Evolutionary conservation across 1,140 invertebrate species (phyloP).

Genomic region (Ips nitidus): DNA sequence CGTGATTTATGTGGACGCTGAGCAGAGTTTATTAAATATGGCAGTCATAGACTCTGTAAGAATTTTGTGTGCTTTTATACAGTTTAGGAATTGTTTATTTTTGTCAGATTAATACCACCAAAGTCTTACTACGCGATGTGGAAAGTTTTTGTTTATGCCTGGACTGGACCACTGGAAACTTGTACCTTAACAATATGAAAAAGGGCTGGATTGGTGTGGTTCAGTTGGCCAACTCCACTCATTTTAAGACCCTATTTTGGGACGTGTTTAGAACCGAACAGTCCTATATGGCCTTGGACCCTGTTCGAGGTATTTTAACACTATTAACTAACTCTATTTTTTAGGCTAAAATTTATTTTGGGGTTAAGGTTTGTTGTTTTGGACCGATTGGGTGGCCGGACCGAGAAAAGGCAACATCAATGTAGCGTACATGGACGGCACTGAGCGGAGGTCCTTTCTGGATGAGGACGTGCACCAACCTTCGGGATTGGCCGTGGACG

Average conservation of each 20-base stretch:
- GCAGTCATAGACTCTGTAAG: conserved; percentile 37
- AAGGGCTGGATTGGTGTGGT: conserved; percentile 64
- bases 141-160: conserved; percentile 72
- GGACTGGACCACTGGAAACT: conserved; percentile 77
- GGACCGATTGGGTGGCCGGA: conserved; percentile 73
- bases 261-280: conserved; percentile 52
- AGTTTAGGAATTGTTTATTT: too few relatives aligned
- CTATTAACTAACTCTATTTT: not conserved
- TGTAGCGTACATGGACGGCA: conserved; percentile 80
- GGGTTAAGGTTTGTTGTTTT: conserved; percentile 66
- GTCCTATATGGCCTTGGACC: conserved; percentile 69
- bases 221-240: conserved; percentile 57
- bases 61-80: not conserved
- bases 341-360: conserved; percentile 3
- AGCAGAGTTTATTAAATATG: conserved; percentile 50
- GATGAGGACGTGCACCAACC: conserved; percentile 74
- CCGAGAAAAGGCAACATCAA: conserved; percentile 61
- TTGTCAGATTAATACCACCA: conserved; percentile 34
- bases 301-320: conserved; percentile 52
- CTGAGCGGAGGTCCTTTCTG: conserved; percentile 57
- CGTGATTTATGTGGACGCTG: conserved; percentile 71
- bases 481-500: conserved; percentile 84
- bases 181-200: conserved; percentile 81
- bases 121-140: conserved; percentile 55
- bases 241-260: conserved; percentile 58